Evolutionary conservation across 2,888 invertebrate species (phyloP).

Genomic region (Drosophila yooni): DNA sequence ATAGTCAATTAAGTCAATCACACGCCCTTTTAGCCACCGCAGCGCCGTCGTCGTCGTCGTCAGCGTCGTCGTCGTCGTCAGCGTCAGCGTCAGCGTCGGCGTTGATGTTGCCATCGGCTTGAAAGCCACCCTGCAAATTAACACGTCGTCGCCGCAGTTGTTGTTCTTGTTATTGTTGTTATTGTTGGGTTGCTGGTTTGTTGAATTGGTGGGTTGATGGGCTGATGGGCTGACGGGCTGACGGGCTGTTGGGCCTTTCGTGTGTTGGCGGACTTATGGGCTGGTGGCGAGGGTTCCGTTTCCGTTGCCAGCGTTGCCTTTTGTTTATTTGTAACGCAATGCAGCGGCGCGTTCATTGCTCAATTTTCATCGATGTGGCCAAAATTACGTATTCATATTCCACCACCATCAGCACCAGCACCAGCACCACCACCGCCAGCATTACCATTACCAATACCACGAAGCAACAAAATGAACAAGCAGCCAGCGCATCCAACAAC

Average conservation of each 20-base stretch:
- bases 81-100: constrained; percentile 31
- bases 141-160: constrained; percentile 60
- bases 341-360: constrained; percentile 72
- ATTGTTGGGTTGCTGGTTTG: constrained; percentile 34
- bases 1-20: constrained; percentile 85
- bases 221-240: background rate
- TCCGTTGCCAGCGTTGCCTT: constrained; percentile 64
- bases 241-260: constrained; percentile 2
- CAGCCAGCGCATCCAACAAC: constrained; percentile 15
- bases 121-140: constrained; percentile 69
- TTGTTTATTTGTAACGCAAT: constrained; percentile 77
- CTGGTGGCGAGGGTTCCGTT: constrained; percentile 61
- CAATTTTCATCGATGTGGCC: constrained; percentile 68
- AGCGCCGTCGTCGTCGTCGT: constrained; percentile 35
- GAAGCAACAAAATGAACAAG: constrained; percentile 30
- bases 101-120: constrained; percentile 16
- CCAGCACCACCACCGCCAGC: constrained; percentile 33
- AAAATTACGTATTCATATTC: constrained; percentile 72
- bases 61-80: constrained; percentile 26
- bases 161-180: constrained; percentile 12
- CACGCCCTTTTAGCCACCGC: constrained; percentile 84
- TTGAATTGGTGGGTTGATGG: constrained; percentile 43
- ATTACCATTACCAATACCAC: constrained; percentile 53
- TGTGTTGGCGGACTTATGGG: constrained; percentile 3
- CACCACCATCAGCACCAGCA: constrained; percentile 36